phyloP scores from a whole-genome alignment of 2,113 vertebrate species.

The Cariama cristata region DNA sequence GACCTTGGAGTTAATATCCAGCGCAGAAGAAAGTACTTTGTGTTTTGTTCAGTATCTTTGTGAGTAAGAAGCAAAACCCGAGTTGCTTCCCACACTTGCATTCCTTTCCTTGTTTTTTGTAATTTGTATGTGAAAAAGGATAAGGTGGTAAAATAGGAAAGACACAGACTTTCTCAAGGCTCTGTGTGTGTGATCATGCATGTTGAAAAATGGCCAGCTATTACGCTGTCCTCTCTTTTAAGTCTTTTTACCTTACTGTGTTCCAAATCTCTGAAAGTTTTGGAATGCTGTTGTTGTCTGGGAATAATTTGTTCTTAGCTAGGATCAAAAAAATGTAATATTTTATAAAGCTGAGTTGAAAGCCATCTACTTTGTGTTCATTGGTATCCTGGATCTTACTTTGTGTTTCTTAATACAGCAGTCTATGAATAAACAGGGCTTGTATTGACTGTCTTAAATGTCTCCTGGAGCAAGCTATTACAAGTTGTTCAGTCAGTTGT shows the following conservation, averaged over 20 bases:
- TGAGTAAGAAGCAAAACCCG: background rate
- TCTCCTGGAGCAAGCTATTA: constrained; percentile 50
- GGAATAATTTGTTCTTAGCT: constrained; percentile 22
- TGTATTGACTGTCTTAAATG: background rate
- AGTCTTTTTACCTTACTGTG: background rate
- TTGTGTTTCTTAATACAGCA: background rate
- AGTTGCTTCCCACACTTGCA: background rate
- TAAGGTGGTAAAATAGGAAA: constrained; percentile 25
- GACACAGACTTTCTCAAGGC: constrained; percentile 25
- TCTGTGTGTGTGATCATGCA: background rate
- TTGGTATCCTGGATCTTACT: background rate
- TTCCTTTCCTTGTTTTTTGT: constrained; percentile 17
- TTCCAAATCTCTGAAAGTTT: constrained; percentile 3
- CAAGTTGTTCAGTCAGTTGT: background rate
- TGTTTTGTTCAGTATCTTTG: background rate
- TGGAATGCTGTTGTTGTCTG: background rate
- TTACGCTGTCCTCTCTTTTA: background rate
- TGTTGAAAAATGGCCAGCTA: constrained; percentile 35
- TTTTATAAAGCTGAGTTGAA: background rate
- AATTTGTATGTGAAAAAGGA: background rate
- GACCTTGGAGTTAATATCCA: constrained; percentile 46
- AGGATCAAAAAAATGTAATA: background rate
- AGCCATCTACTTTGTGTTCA: background rate
- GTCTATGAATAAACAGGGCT: background rate
- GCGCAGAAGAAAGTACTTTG: background rate